Percentiles rank a stretch among this genome's conserved stretches.
Evolutionary conservation across 2,888 invertebrate species (phyloP).

Genomic region (Gibbula magus): DNA sequence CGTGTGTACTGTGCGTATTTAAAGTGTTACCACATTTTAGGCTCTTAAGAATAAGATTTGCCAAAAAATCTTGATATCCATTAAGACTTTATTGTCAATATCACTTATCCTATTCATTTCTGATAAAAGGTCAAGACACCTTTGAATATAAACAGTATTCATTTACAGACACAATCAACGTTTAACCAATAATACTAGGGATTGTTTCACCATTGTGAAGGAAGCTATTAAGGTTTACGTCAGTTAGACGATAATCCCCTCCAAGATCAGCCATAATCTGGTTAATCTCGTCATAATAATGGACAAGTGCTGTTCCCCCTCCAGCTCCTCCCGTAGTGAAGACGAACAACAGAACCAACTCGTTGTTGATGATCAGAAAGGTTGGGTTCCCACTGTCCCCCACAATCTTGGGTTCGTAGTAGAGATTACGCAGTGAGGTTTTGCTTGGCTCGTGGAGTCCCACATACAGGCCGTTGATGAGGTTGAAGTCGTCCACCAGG

Average conservation of each 20-base stretch:
- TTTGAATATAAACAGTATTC: too few species aligned
- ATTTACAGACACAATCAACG: conserved; percentile 43
- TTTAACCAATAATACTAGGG: conserved; percentile 32
- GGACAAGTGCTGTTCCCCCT: conserved; percentile 51
- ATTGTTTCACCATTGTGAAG: not conserved
- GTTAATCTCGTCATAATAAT: conserved; percentile 54
- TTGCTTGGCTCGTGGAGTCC: conserved; percentile 24
- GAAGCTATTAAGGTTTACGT: conserved; percentile 44
- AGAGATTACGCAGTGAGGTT: conserved; percentile 36
- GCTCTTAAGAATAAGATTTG: too few species aligned
- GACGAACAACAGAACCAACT: conserved; percentile 57
- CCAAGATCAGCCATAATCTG: conserved; percentile 44
- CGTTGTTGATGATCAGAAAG: conserved; percentile 54
- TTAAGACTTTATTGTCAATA: too few species aligned
- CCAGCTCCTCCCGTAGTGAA: conserved; percentile 46
- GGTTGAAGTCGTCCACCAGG: conserved; percentile 47
- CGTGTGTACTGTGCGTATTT: too few species aligned
- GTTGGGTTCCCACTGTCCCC: conserved; percentile 61
- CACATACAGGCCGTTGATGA: conserved; percentile 41
- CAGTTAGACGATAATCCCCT: conserved; percentile 50
- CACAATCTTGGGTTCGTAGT: conserved; percentile 52
- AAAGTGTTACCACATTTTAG: too few species aligned
- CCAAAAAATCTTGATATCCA: too few species aligned
- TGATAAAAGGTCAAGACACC: too few species aligned
- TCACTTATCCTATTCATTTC: too few species aligned